Conservation (phyloP, 2,888 invertebrate genomes). For the Megamerina dolium region DNA sequence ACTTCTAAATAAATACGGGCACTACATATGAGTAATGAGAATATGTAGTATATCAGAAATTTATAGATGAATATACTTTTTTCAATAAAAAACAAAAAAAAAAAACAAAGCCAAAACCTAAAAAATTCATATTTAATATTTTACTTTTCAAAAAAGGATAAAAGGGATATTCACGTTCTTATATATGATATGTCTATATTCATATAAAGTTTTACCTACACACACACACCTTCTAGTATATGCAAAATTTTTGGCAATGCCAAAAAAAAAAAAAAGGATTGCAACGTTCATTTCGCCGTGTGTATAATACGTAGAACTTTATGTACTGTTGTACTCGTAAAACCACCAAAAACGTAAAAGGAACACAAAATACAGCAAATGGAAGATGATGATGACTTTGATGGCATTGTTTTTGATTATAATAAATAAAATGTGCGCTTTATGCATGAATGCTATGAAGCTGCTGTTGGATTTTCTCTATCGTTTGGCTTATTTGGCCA, state of each 20-base stretch:
- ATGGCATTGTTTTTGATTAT: constrained; percentile 9
- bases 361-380: background rate
- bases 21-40: too few relatives aligned
- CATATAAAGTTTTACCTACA: too few relatives aligned
- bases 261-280: constrained; percentile 6
- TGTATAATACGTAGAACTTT: background rate
- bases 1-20: too few relatives aligned
- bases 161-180: too few relatives aligned
- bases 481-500: background rate
- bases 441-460: constrained; percentile 4
- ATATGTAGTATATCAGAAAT: background rate
- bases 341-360: background rate
- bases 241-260: background rate
- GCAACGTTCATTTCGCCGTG: constrained; percentile 1
- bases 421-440: constrained; percentile 6
- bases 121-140: background rate
- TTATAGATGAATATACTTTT: background rate
- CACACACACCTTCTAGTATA: too few relatives aligned
- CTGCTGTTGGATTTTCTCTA: too few relatives aligned
- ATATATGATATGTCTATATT: too few relatives aligned
- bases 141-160: too few relatives aligned
- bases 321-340: background rate
- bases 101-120: background rate
- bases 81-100: background rate
- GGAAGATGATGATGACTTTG: constrained; percentile 8